Evolutionary conservation across 2,113 vertebrate species (phyloP).

Genomic region (Anthoscopus minutus): DNA sequence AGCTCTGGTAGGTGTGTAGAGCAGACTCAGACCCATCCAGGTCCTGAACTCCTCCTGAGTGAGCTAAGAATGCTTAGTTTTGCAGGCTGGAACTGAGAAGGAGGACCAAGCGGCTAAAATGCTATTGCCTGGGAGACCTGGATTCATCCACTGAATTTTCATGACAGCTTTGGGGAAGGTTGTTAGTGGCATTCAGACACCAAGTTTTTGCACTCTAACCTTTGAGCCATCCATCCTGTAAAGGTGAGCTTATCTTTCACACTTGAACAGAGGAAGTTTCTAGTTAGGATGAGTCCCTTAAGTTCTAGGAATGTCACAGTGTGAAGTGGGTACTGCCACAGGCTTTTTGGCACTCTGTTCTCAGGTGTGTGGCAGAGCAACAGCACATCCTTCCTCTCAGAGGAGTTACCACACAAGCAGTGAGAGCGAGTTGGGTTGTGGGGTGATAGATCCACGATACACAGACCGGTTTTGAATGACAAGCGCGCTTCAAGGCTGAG

Average conservation of each 20-base stretch:
- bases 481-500: not conserved
- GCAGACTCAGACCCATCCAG: not conserved
- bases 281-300: not conserved
- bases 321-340: not conserved
- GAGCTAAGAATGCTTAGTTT: not conserved
- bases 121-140: not conserved
- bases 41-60: not conserved
- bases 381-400: not conserved
- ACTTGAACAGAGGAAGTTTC: not conserved
- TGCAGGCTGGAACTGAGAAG: not conserved
- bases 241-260: not conserved
- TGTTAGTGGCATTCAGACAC: not conserved
- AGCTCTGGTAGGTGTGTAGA: not conserved
- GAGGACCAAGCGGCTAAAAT: not conserved
- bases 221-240: not conserved
- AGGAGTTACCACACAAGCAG: not conserved
- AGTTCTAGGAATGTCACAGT: not conserved
- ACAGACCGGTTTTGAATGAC: not conserved
- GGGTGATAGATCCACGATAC: not conserved
- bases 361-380: not conserved
- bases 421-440: not conserved
- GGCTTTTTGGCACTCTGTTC: not conserved
- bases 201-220: not conserved
- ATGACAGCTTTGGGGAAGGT: not conserved
- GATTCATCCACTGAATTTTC: not conserved